Evolutionary conservation across 2,113 vertebrate genomes (phyloP), one percentile per base, ranked within the genome.

Genomic region (Chaetodon auriga): DNA sequence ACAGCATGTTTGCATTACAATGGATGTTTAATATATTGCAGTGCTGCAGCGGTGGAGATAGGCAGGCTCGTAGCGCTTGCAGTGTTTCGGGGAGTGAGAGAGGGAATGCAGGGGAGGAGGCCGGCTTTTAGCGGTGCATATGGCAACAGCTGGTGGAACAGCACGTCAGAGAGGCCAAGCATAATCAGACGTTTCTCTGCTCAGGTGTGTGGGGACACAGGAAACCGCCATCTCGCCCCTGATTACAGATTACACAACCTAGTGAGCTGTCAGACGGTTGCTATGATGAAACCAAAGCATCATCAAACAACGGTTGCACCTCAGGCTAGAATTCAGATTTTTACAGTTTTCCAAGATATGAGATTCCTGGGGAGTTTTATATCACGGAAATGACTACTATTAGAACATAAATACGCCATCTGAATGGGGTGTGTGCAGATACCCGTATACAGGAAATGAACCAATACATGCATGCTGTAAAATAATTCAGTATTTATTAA

Each of bases 61-160:
- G 82, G 86, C 72, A 53, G 58, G 83, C 78, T 73, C 10, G 18
- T 61, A 11, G 46, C 8, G 38, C 78, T 46, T 84, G 82, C 75
- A 38, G 75, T 68, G 68, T 81, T 82, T 83, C 57, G 43, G 77
- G 46, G 69, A 51, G 48, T 3, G 51, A 18, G 68, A 10, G 74
- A 8, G 74, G 75, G 75, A 64, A 81, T 61, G 70, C 64, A 69
- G 58, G 76, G 83, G 86, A 88, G 85, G 86, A 80, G 87, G 75
- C 21, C 6, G 16, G 70, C 87, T 88, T 85, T 90, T 89, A 90
- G 72, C 63, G 16, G 64, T 35, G 73, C 62, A 66, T 71, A 72
- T 89, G 70, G 79, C 65, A 87, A 87, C 92, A 92, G 87, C 90
- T 92, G 92, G 75, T 87, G 83, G 83, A 92, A 76, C 72, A 85